phyloP scores from a whole-genome alignment of 1,140 invertebrate genomes.

The Homalodisca vitripennis region DNA sequence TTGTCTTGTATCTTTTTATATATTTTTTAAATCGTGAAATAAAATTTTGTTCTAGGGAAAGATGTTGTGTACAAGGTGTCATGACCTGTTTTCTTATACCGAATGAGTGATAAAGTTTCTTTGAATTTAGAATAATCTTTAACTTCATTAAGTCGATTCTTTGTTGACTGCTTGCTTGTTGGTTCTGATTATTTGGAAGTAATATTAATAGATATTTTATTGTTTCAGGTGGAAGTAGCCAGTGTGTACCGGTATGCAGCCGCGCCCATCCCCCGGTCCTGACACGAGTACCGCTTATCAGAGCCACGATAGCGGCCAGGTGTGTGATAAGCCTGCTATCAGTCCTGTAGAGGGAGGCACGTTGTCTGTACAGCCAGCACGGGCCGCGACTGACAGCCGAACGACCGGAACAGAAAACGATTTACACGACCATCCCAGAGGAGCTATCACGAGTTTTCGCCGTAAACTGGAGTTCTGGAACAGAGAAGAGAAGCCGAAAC shows the following conservation, averaged over 20 bases:
- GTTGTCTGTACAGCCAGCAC: not conserved
- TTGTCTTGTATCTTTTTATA: too few relatives aligned
- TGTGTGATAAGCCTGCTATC: not conserved
- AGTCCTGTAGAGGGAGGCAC: too few relatives aligned
- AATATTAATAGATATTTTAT: not conserved
- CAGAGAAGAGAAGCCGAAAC: not conserved
- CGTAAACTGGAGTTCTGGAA: conserved; percentile 21
- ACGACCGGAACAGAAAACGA: not conserved
- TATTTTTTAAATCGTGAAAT: too few relatives aligned
- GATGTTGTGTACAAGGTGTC: too few relatives aligned
- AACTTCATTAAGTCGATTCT: too few relatives aligned
- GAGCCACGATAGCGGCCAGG: conserved; percentile 1
- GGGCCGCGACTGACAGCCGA: not conserved
- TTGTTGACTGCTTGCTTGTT: too few relatives aligned
- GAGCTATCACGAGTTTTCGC: not conserved
- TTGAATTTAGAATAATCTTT: too few relatives aligned
- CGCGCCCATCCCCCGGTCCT: not conserved
- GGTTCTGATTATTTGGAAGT: not conserved
- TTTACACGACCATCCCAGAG: not conserved
- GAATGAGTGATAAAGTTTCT: too few relatives aligned
- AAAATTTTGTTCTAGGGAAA: too few relatives aligned
- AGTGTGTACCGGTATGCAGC: conserved; percentile 5
- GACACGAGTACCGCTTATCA: not conserved
- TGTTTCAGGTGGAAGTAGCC: not conserved
- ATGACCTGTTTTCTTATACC: too few relatives aligned